Percentiles rank a stretch among this genome's conserved stretches.
These are phyloP conservation scores for Parascotia fuliginaria DNA, from an alignment of 2,888 invertebrate species.

Conservation along the genomic window DNA sequence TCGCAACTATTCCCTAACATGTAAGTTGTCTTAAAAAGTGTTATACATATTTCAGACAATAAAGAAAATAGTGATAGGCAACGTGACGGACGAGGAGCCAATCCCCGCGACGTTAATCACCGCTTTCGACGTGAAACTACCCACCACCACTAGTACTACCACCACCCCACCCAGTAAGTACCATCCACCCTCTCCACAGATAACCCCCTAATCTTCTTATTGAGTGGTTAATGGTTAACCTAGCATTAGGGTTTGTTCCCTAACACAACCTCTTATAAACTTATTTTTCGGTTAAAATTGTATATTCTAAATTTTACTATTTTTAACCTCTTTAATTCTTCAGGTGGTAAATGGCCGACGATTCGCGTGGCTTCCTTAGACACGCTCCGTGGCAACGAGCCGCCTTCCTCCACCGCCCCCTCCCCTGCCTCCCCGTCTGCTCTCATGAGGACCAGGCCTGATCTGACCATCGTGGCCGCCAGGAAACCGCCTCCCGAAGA, in stretches of 20 bases:
- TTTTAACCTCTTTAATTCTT: too few relatives aligned
- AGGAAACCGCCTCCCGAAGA: constrained; percentile 40
- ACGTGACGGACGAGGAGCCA: constrained; percentile 63
- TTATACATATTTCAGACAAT: constrained; percentile 30
- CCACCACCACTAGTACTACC: constrained; percentile 29
- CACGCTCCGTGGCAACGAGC: constrained; percentile 55
- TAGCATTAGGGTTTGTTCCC: too few relatives aligned
- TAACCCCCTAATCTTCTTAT: neutral
- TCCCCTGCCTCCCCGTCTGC: constrained; percentile 59
- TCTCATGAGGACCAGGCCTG: constrained; percentile 75
- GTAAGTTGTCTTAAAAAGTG: too few relatives aligned
- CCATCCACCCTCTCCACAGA: too few relatives aligned
- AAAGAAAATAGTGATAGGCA: constrained; percentile 60
- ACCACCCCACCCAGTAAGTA: constrained; percentile 31
- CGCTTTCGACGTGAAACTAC: constrained; percentile 46
- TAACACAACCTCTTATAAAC: too few relatives aligned
- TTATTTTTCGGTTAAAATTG: too few relatives aligned
- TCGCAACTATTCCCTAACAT: too few relatives aligned
- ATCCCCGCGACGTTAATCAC: constrained; percentile 64
- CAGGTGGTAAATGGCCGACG: constrained; percentile 72
- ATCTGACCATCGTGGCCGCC: constrained; percentile 77
- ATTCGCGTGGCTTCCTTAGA: constrained; percentile 78
- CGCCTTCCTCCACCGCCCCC: constrained; percentile 13
- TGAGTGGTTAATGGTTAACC: constrained; percentile 73
- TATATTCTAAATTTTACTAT: too few relatives aligned